phyloP scores from a whole-genome alignment of 1,140 invertebrate genomes.

The Chironomus tepperi region DNA sequence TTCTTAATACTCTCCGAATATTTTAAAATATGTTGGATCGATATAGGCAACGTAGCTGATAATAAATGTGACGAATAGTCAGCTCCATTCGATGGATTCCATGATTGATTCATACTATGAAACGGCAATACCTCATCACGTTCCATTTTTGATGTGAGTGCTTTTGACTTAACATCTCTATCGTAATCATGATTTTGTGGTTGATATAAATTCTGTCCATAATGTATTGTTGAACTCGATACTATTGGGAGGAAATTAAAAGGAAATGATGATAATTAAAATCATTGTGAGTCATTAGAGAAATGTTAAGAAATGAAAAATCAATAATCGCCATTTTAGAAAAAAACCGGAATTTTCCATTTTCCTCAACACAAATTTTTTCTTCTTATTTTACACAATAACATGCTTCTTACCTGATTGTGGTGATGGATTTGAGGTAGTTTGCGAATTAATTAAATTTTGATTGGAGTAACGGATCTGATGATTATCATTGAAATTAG shows the following conservation, averaged over 20 bases:
- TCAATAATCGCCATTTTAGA: constrained; percentile 14
- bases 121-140: constrained; percentile 25
- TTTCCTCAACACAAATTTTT: background rate
- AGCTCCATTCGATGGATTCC: constrained; percentile 40
- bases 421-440: background rate
- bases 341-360: constrained; percentile 9
- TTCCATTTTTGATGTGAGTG: background rate
- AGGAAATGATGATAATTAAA: background rate
- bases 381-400: background rate
- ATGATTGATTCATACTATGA: constrained; percentile 41
- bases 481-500: constrained; percentile 1
- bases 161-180: background rate
- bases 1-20: constrained; percentile 41
- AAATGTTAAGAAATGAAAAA: constrained; percentile 3
- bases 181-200: constrained; percentile 4
- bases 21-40: constrained; percentile 41
- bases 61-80: constrained; percentile 41
- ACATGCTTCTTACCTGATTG: constrained; percentile 15
- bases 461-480: constrained; percentile 4
- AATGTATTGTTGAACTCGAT: constrained; percentile 16
- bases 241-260: background rate
- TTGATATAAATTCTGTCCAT: constrained; percentile 18
- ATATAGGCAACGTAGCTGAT: constrained; percentile 41
- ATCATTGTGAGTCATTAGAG: constrained; percentile 8
- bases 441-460: constrained; percentile 12